Evolutionary conservation across 2,113 vertebrate genomes (phyloP).

Genomic region (Dipodomys merriami): DNA sequence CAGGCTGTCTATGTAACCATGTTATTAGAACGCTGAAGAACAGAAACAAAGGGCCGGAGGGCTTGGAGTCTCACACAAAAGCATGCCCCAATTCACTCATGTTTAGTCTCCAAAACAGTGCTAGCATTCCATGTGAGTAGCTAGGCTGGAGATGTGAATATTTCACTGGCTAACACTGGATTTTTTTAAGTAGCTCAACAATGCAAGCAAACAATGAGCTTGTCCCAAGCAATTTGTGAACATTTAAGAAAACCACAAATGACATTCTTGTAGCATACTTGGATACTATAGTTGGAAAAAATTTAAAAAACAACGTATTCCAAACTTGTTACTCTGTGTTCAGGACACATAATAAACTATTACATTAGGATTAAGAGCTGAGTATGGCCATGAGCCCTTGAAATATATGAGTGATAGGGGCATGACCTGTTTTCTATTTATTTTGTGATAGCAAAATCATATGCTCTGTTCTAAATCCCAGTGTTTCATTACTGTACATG

Average conservation of each 20-base stretch:
- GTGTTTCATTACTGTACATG: not conserved
- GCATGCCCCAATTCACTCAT: not conserved
- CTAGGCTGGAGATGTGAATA: not conserved
- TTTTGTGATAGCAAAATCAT: slow-evolving; percentile 6
- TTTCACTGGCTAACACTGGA: not conserved
- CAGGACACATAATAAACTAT: not conserved
- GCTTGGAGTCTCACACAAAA: not conserved
- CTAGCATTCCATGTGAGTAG: not conserved
- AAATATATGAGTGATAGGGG: not conserved
- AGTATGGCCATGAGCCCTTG: not conserved
- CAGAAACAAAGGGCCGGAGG: not conserved
- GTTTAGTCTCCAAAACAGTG: not conserved
- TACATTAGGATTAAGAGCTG: not conserved
- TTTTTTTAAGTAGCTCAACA: not conserved
- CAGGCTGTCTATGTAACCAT: too few relatives aligned
- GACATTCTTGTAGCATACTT: not conserved
- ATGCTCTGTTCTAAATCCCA: not conserved
- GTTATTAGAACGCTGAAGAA: not conserved
- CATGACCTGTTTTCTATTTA: not conserved
- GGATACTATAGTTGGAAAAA: not conserved
- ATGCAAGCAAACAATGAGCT: not conserved
- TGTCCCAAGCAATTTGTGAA: not conserved
- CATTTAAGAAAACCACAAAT: not conserved
- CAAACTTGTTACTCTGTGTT: not conserved
- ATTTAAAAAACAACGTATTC: not conserved